Evolutionary conservation across 1,140 invertebrate genomes (phyloP).

Genomic region (Hylyphantes graminicola): DNA sequence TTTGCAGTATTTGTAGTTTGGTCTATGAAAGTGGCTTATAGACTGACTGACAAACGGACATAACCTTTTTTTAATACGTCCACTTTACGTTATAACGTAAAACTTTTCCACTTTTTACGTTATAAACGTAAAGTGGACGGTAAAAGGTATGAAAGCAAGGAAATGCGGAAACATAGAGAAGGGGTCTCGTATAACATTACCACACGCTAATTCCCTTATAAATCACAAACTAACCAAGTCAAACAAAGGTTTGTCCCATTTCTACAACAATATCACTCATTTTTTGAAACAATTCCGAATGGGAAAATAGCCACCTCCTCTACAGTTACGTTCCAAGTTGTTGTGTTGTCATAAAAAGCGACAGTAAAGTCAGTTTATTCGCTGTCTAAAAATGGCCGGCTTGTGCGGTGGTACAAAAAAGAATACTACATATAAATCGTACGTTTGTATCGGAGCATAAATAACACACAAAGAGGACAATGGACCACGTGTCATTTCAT

Average conservation of each 20-base stretch:
- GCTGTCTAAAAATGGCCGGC: constrained; percentile 24
- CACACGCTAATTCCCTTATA: constrained; percentile 26
- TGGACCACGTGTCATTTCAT: constrained; percentile 38
- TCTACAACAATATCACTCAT: constrained; percentile 26
- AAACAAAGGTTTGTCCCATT: constrained; percentile 52
- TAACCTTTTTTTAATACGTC: too few relatives aligned
- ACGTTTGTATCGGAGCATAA: constrained; percentile 41
- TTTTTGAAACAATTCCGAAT: constrained; percentile 47
- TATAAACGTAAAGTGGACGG: background rate
- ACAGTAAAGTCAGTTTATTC: constrained; percentile 49
- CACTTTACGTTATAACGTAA: too few relatives aligned
- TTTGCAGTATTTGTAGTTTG: too few relatives aligned
- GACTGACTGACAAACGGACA: too few relatives aligned
- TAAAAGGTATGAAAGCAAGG: constrained; percentile 22
- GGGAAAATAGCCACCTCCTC: constrained; percentile 32
- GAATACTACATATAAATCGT: constrained; percentile 8
- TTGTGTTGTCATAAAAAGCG: constrained; percentile 55
- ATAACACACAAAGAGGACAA: constrained; percentile 41
- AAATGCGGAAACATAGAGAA: constrained; percentile 38
- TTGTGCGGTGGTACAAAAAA: background rate
- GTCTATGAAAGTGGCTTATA: too few relatives aligned
- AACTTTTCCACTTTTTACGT: too few relatives aligned
- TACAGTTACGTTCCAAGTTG: constrained; percentile 17
- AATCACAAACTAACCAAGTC: constrained; percentile 19
- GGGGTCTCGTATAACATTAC: constrained; percentile 26